Evolutionary conservation across 2,888 invertebrate genomes (phyloP), one percentile per base, ranked within the genome.

Genomic region (Onchidella celtica): DNA sequence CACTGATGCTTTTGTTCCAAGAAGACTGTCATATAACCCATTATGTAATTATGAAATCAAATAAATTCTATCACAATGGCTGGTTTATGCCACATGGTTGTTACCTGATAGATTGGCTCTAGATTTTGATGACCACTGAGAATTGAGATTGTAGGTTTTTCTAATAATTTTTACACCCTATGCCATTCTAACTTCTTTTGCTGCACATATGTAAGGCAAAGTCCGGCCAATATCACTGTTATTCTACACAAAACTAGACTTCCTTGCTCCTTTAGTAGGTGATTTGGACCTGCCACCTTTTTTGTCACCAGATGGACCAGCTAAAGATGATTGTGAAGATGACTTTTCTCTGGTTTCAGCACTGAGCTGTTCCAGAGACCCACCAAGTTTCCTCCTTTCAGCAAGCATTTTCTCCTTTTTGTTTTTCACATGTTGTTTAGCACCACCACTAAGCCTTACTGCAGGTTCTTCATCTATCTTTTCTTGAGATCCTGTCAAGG

Each of bases 241-340:
- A n/a, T n/a, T n/a, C 57, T 75, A 77, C 21, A 77, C 24, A 55
- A 55, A 21, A 32, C 57, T 77, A 66, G 77, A 68, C 21, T 34
- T 70, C 34, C 1, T 27, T 1, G 29, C 14, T 24, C 59, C 70
- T 38, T 70, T 72, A 3, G 6, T 21, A 17, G 79, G 72, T 38
- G 79, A 79, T 47, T 79, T 79, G 4, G 68, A 47, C 9, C 57
- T 27, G 24, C 24, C 24, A 27, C 40, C 65, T 32, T 1, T 4
- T 57, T 65, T 72, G 63, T 24, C 63, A 9, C 24, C 40, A 6
- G 69, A 59, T 21, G 34, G 14, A 11, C 36, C 73, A 24, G 73
- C 2, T 24, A 79, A 63, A 65, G 79, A 79, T 55, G 79, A 66
- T 40, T 79, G 79, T 0, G 79, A 79, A 21, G 24, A 11, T 34